Conservation (phyloP, 2,888 invertebrate genomes). For the Shargacucullia verbasci region DNA sequence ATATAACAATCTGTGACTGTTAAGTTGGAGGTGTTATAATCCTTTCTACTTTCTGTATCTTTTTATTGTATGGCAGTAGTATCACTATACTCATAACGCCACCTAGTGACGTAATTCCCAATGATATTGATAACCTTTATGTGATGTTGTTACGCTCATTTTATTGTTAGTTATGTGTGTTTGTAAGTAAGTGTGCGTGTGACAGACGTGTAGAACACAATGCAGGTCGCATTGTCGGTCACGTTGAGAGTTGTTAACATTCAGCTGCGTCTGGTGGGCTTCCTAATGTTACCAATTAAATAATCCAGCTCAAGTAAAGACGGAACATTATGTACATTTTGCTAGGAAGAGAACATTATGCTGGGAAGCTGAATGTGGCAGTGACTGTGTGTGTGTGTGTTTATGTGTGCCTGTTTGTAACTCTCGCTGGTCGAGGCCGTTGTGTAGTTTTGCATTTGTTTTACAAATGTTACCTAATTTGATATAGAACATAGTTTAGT, state of each 20-base stretch:
- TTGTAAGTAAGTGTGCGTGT: constrained; percentile 7
- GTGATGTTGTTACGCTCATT: constrained; percentile 60
- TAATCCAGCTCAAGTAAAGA: too few species aligned
- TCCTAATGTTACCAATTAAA: too few species aligned
- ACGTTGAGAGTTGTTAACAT: constrained; percentile 12
- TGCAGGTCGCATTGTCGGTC: constrained; percentile 27
- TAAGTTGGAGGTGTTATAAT: too few species aligned
- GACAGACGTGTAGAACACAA: constrained; percentile 7
- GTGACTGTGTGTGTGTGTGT: constrained; percentile 9
- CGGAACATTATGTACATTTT: too few species aligned
- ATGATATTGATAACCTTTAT: constrained; percentile 55
- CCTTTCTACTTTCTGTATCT: not conserved
- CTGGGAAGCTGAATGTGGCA: too few species aligned
- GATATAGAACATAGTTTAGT: constrained; percentile 23
- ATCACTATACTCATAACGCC: constrained; percentile 8
- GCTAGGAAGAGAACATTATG: too few species aligned
- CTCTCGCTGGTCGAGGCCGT: constrained; percentile 58
- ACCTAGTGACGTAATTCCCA: constrained; percentile 27
- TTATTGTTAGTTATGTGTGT: constrained; percentile 47
- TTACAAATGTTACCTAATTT: constrained; percentile 23
- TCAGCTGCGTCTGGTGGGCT: not conserved
- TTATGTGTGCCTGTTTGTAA: constrained; percentile 13
- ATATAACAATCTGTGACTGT: too few species aligned
- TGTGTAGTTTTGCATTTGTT: constrained; percentile 23
- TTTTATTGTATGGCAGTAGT: constrained; percentile 1